Evolutionary conservation across 1,140 invertebrate species (phyloP).

Genomic region (Saccostrea cuccullata): DNA sequence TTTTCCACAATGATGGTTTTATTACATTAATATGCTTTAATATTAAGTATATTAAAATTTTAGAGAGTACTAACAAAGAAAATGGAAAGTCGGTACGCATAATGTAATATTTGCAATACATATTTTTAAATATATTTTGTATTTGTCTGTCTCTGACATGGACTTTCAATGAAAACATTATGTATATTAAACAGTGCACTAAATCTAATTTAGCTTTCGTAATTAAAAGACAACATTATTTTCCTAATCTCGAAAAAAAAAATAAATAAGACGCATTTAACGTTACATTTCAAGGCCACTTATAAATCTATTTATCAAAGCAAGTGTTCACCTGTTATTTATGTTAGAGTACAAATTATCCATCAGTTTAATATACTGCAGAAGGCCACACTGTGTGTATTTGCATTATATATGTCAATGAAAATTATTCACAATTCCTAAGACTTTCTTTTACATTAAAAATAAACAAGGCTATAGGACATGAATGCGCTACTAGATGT

Average conservation of each 20-base stretch:
- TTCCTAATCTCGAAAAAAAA: background rate
- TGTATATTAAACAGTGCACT: constrained; percentile 19
- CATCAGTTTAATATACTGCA: too few relatives aligned
- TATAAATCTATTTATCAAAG: background rate
- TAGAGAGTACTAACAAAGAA: constrained; percentile 33
- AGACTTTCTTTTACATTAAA: too few relatives aligned
- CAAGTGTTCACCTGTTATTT: too few relatives aligned
- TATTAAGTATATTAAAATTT: too few relatives aligned
- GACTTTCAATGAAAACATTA: constrained; percentile 31
- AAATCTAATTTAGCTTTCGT: constrained; percentile 25
- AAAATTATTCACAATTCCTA: too few relatives aligned
- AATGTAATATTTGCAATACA: background rate
- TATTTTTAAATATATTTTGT: too few relatives aligned
- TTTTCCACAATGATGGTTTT: constrained; percentile 32
- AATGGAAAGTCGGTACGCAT: constrained; percentile 21
- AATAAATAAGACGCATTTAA: background rate
- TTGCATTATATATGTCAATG: too few relatives aligned
- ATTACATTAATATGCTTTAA: constrained; percentile 21
- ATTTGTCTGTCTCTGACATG: constrained; percentile 25
- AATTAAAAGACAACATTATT: constrained; percentile 29
- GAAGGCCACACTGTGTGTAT: too few relatives aligned
- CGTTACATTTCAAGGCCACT: background rate
- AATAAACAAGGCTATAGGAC: too few relatives aligned
- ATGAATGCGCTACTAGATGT: too few relatives aligned
- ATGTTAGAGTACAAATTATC: too few relatives aligned